These are phyloP conservation scores for Trissolcus basalis DNA, from an alignment of 1,140 invertebrate genomes.

Conservation along the genomic window DNA sequence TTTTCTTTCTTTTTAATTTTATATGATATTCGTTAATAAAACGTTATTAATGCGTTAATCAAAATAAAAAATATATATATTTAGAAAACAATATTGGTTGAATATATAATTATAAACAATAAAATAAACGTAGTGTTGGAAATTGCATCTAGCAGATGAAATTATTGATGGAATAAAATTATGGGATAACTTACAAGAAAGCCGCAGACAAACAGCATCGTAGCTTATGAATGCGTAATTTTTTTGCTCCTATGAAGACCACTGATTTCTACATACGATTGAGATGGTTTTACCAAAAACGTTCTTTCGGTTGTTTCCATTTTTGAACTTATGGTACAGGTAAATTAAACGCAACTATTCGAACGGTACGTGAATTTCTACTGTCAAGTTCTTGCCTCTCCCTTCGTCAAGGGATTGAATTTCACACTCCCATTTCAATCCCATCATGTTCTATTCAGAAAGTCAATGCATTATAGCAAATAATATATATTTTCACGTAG, in stretches of 20 bases:
- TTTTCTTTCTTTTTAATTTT: too few relatives aligned
- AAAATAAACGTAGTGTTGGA: too few relatives aligned
- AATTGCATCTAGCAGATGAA: neutral
- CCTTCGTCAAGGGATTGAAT: slow-evolving; percentile 51
- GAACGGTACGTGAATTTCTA: slow-evolving; percentile 19
- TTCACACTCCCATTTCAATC: slow-evolving; percentile 45
- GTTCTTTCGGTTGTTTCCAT: slow-evolving; percentile 76
- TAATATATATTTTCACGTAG: slow-evolving; percentile 11
- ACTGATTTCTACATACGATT: slow-evolving; percentile 80
- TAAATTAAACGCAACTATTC: slow-evolving; percentile 22
- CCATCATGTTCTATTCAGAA: slow-evolving; percentile 21
- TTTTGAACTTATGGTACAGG: slow-evolving; percentile 2
- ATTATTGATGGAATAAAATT: too few relatives aligned
- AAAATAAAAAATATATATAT: too few relatives aligned
- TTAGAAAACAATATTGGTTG: too few relatives aligned
- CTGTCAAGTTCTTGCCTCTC: slow-evolving; percentile 39
- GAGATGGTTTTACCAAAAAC: slow-evolving; percentile 75
- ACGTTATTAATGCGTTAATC: too few relatives aligned
- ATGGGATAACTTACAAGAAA: slow-evolving; percentile 84
- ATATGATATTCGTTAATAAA: too few relatives aligned
- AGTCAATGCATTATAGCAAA: slow-evolving; percentile 41
- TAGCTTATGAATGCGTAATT: slow-evolving; percentile 79
- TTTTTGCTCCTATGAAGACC: slow-evolving; percentile 78
- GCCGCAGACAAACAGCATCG: slow-evolving; percentile 82
- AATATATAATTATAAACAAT: too few relatives aligned